Evolutionary conservation across 2,797 vertebrate genomes (phyloP).

Genomic region (Peromyscus aztecus): DNA sequence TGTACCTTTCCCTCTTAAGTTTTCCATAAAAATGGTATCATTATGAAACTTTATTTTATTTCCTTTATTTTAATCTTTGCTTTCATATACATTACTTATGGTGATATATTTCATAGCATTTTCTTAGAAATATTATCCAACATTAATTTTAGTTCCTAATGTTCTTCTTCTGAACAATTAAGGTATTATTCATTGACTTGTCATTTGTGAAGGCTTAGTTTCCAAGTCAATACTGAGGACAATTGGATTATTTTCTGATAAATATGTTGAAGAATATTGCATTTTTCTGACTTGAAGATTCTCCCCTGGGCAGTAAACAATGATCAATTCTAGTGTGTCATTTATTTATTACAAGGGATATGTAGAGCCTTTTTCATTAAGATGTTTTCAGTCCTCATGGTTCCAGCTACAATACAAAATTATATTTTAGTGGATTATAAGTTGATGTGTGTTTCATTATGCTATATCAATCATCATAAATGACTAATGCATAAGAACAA

Average conservation of each 20-base stretch:
- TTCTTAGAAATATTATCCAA: slow-evolving; percentile 56
- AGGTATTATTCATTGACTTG: slow-evolving; percentile 69
- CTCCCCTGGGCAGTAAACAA: slow-evolving; percentile 64
- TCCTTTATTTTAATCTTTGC: not conserved
- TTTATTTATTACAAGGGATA: slow-evolving; percentile 76
- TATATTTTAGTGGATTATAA: slow-evolving; percentile 75
- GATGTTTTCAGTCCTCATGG: slow-evolving; percentile 66
- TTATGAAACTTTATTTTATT: not conserved
- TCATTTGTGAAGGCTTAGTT: slow-evolving; percentile 66
- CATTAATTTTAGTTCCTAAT: slow-evolving; percentile 64
- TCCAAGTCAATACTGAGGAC: slow-evolving; percentile 64
- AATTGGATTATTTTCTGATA: slow-evolving; percentile 72
- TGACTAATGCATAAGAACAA: slow-evolving; percentile 70
- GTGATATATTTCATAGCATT: not conserved
- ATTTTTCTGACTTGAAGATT: slow-evolving; percentile 67
- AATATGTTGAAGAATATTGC: slow-evolving; percentile 73
- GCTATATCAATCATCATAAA: slow-evolving; percentile 78
- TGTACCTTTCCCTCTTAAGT: not conserved
- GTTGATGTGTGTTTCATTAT: slow-evolving; percentile 65
- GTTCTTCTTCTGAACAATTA: slow-evolving; percentile 54
- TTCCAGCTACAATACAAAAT: slow-evolving; percentile 65
- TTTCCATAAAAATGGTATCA: not conserved
- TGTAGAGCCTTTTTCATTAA: slow-evolving; percentile 79
- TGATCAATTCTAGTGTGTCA: slow-evolving; percentile 74
- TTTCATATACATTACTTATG: slow-evolving; percentile 31